Conservation (phyloP, 2,797 vertebrate species). For the Typhlichthys eigenmanni region DNA sequence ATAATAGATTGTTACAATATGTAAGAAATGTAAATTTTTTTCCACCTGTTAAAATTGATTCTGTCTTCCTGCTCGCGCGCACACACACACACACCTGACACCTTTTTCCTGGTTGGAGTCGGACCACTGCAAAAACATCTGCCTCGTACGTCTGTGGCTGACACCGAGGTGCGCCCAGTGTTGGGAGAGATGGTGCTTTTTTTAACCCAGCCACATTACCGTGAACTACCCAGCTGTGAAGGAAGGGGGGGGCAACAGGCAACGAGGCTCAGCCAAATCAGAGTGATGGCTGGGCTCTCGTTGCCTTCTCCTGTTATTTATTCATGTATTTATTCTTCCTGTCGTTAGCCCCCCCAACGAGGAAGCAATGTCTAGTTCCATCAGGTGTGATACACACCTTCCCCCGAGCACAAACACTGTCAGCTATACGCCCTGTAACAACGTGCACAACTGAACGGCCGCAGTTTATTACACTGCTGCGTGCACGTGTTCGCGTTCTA, state of each 20-base stretch:
- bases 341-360: constrained; percentile 53
- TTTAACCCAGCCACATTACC: constrained; percentile 63
- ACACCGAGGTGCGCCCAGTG: constrained; percentile 66
- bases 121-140: constrained; percentile 30
- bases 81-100: constrained; percentile 1
- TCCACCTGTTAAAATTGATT: not conserved
- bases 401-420: not conserved
- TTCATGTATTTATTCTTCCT: constrained; percentile 78
- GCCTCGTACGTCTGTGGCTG: constrained; percentile 67
- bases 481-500: too few relatives aligned
- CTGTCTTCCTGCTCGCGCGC: not conserved
- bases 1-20: not conserved
- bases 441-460: too few relatives aligned
- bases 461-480: too few relatives aligned
- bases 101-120: constrained; percentile 10
- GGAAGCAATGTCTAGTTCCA: constrained; percentile 62
- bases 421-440: not conserved
- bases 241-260: constrained; percentile 54
- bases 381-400: constrained; percentile 62
- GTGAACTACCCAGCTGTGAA: constrained; percentile 71
- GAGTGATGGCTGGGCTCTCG: constrained; percentile 75
- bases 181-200: constrained; percentile 70
- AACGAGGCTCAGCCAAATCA: constrained; percentile 68
- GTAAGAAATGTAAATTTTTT: not conserved
- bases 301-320: constrained; percentile 82